Evolutionary conservation across 2,888 invertebrate genomes (phyloP), one percentile per base, ranked within the genome.

Genomic region (Atrina japonica): DNA sequence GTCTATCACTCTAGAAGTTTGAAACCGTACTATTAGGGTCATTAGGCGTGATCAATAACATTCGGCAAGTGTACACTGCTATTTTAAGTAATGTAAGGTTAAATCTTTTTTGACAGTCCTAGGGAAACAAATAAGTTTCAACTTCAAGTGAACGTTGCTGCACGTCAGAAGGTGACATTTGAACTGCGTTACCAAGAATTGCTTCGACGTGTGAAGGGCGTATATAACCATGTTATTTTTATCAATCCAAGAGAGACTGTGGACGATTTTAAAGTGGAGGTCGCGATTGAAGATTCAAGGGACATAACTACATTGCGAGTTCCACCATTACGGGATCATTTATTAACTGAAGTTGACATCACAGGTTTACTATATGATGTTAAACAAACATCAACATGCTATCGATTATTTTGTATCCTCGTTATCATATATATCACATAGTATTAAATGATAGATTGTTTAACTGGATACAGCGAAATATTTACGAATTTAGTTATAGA

Each of bases 161-260:
- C 94, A 0, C 89, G 91, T 61, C 92, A 92, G n/a, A 93, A 92
- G 69, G 94, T 93, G 0, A 90, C 92, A 0, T 95, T 95, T 88
- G 94, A 94, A 84, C 89, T 95, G 75, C 94, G 93, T 0, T 95
- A 95, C 88, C 94, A 95, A 86, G 94, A 95, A 89, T 83, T 95
- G 45, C 88, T 95, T 56, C 89, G 92, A 27, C 92, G 94, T n/a
- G 92, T 92, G 65, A 92, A 93, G 75, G 93, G 93, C 14, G 92
- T 92, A 7, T 95, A 95, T 90, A 93, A 94, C 85, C 92, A 93
- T 76, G 92, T 93, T 21, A 92, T 95, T 65, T 94, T 94, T 88
- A 91, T 95, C 66, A 93, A 94, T 85, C 94, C 94, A 0, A 94
- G 94, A 27, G 93, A 93, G 76, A 78, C 80, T 3, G 94, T 95